phyloP scores from a whole-genome alignment of 2,113 vertebrate species.

The Etia nguti region DNA sequence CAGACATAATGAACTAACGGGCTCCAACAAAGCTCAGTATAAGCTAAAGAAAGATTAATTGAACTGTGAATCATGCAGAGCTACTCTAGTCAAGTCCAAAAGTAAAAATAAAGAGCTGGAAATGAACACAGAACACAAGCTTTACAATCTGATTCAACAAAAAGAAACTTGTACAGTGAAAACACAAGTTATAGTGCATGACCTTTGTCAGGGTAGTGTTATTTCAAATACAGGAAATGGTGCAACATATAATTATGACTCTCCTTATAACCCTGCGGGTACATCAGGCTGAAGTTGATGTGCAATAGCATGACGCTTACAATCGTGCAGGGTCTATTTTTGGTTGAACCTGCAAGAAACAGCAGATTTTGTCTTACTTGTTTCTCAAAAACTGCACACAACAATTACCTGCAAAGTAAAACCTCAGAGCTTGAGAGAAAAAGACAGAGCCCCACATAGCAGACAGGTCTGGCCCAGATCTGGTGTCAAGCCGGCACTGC shows the following conservation, averaged over 20 bases:
- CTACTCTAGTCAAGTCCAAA: not conserved
- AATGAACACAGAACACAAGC: too few relatives aligned
- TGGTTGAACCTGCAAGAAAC: not conserved
- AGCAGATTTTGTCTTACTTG: not conserved
- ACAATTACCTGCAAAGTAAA: not conserved
- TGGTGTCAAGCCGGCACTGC: too few relatives aligned
- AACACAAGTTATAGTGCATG: not conserved
- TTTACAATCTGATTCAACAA: not conserved
- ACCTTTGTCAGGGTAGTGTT: not conserved
- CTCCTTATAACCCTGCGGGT: accelerated
- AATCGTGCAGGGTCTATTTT: not conserved
- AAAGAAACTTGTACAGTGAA: not conserved
- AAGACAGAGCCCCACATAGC: not conserved
- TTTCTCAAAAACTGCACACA: not conserved
- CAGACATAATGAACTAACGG: not conserved
- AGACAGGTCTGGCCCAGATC: too few relatives aligned
- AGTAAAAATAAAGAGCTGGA: not conserved
- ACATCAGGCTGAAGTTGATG: not conserved
- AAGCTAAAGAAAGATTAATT: not conserved
- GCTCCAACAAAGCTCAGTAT: not conserved
- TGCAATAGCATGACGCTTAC: not conserved
- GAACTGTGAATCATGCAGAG: not conserved
- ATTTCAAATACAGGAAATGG: not conserved
- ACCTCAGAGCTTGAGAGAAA: not conserved
- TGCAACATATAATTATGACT: not conserved